Conservation (phyloP, 2,888 invertebrate species). For the Lithophane socia region DNA sequence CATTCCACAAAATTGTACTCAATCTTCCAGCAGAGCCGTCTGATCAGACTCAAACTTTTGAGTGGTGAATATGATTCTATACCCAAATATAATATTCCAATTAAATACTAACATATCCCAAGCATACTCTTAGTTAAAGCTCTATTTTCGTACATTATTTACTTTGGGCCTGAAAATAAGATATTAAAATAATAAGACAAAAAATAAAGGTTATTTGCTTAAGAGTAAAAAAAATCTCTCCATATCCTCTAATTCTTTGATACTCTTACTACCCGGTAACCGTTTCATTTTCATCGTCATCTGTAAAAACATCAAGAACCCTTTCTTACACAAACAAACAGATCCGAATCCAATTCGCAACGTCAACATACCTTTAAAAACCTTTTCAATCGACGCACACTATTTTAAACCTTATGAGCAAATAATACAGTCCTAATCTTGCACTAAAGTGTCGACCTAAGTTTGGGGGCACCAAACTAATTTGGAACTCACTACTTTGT, state of each 20-base stretch:
- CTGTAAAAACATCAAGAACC: slow-evolving; percentile 43
- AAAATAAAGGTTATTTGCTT: not conserved
- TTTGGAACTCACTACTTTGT: slow-evolving; percentile 36
- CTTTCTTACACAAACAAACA: slow-evolving; percentile 22
- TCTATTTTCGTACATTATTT: not conserved
- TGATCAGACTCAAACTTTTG: not conserved
- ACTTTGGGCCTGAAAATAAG: not conserved
- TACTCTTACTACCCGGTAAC: not conserved
- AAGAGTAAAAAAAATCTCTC: too few species aligned
- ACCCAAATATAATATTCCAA: not conserved
- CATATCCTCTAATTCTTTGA: not conserved
- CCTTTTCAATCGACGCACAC: not conserved
- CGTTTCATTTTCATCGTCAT: slow-evolving; percentile 1
- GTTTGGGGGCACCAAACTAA: slow-evolving; percentile 2
- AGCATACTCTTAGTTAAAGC: not conserved
- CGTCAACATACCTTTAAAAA: slow-evolving; percentile 27
- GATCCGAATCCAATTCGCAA: slow-evolving; percentile 40
- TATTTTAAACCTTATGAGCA: slow-evolving; percentile 12
- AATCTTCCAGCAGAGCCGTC: not conserved
- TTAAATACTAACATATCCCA: not conserved
- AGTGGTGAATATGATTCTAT: not conserved
- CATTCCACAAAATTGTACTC: not conserved
- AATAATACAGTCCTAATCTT: slow-evolving; percentile 22
- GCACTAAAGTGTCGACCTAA: not conserved
- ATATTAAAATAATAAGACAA: not conserved